Evolutionary conservation across 2,113 vertebrate species (phyloP).

Genomic region (Australoheros scitulus): DNA sequence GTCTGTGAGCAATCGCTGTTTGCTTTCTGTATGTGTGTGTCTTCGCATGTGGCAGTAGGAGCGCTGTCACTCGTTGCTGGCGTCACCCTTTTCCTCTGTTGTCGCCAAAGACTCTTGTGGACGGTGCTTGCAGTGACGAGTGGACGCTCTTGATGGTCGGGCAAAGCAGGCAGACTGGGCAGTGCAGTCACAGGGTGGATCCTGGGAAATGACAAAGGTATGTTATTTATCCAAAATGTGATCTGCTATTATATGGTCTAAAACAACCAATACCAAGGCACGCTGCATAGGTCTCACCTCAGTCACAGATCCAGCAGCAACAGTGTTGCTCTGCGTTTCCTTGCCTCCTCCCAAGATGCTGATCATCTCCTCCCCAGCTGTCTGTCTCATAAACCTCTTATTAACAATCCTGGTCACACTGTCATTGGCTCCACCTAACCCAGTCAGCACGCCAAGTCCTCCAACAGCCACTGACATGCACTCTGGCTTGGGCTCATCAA

Average conservation of each 20-base stretch:
- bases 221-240: background rate
- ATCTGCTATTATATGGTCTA: background rate
- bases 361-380: constrained; percentile 83
- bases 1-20: constrained; percentile 17
- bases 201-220: constrained; percentile 75
- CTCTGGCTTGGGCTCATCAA: constrained; percentile 85
- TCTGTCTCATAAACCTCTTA: constrained; percentile 89
- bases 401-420: constrained; percentile 86
- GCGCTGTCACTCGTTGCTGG: constrained; percentile 76
- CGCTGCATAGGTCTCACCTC: constrained; percentile 47
- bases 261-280: background rate
- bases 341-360: constrained; percentile 69
- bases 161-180: constrained; percentile 87
- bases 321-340: constrained; percentile 73
- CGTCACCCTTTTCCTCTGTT: constrained; percentile 81
- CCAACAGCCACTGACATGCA: constrained; percentile 64
- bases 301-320: constrained; percentile 64
- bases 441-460: constrained; percentile 44
- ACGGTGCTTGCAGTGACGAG: constrained; percentile 92
- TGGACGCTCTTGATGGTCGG: constrained; percentile 83
- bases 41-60: constrained; percentile 16
- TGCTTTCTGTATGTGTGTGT: constrained; percentile 2
- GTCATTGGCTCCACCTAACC: constrained; percentile 72
- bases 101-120: constrained; percentile 74
- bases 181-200: constrained; percentile 90